Evolutionary conservation across 2,113 vertebrate genomes (phyloP), one percentile per base, ranked within the genome.

Genomic region (Calidris pugnax): DNA sequence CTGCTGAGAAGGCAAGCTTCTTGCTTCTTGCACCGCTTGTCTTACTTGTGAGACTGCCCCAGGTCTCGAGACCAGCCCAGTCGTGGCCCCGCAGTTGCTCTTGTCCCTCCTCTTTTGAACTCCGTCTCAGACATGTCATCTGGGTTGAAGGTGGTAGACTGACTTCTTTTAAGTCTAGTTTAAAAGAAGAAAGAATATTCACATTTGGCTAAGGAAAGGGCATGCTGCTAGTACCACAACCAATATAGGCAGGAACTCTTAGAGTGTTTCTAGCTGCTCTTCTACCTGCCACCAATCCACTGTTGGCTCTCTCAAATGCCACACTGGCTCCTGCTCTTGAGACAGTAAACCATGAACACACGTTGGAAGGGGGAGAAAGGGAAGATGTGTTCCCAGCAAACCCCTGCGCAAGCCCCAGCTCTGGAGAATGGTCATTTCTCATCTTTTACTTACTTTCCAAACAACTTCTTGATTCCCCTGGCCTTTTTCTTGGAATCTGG

Each of bases 31-130:
- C 37, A 39, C 37, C 19, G 7, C 10, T 78, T 15, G 6, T 96
- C 98, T 98, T 95, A 99, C 99, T 97, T 99, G 97, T 98, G 98
- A 81, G 97, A 95, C 74, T 98, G 98, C 23, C 99, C 99, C 78
- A 99, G 97, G 93, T 99, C 99, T 94, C 99, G 98, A 74, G 99
- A 99, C 99, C 99, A 99, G 68, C 99, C 99, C 78, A 99, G 93
- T 47, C 99, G 98, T 5, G 99, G 99, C 27, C 99, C 99, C 0
- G 99, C 99, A 1, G 99, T 99, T 35, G 99, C 99, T 94, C 99
- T 98, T 19, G 99, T 99, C 33, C 99, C 99, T 59, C 99, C 99
- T 94, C 99, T 98, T 80, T 98, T 99, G 97, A 99, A 99, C 94
- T 99, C 99, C 0, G 98, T 98, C 87, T 99, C 99, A 0, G 98